Evolutionary conservation across 2,888 invertebrate genomes (phyloP).

Genomic region (Cylloceria caligata): DNA sequence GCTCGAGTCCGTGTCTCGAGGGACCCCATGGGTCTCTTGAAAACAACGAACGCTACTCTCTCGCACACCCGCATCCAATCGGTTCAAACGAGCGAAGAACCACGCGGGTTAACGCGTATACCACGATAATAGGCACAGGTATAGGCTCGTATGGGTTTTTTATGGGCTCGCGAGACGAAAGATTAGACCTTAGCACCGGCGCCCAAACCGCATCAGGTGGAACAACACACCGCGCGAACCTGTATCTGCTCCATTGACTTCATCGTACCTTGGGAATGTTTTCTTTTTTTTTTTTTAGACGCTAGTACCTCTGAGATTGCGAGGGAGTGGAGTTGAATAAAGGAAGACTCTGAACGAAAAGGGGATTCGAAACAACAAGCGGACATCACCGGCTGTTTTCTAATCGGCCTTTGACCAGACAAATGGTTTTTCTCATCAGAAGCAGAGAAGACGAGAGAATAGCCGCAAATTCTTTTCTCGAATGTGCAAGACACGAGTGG

Average conservation of each 20-base stretch:
- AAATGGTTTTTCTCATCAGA: neutral
- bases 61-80: slow-evolving; percentile 54
- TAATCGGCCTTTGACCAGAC: neutral
- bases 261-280: slow-evolving; percentile 20
- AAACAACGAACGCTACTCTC: slow-evolving; percentile 50
- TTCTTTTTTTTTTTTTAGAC: slow-evolving; percentile 10
- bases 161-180: slow-evolving; percentile 51
- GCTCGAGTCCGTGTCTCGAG: slow-evolving; percentile 35
- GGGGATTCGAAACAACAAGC: slow-evolving; percentile 3
- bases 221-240: slow-evolving; percentile 48
- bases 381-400: slow-evolving; percentile 2
- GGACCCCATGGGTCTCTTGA: slow-evolving; percentile 33
- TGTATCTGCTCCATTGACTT: slow-evolving; percentile 51
- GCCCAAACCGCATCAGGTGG: slow-evolving; percentile 54
- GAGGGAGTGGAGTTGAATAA: neutral
- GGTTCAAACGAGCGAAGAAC: slow-evolving; percentile 28
- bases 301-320: slow-evolving; percentile 16
- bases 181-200: slow-evolving; percentile 55
- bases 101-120: slow-evolving; percentile 44
- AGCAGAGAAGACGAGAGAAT: neutral
- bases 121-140: slow-evolving; percentile 15
- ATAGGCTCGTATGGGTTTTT: slow-evolving; percentile 23
- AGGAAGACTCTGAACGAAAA: slow-evolving; percentile 9
- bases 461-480: slow-evolving; percentile 5
- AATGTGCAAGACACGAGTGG: neutral